Evolutionary conservation across 2,113 vertebrate species (phyloP), one percentile per base, ranked within the genome.

Genomic region (Callithrix jacchus): DNA sequence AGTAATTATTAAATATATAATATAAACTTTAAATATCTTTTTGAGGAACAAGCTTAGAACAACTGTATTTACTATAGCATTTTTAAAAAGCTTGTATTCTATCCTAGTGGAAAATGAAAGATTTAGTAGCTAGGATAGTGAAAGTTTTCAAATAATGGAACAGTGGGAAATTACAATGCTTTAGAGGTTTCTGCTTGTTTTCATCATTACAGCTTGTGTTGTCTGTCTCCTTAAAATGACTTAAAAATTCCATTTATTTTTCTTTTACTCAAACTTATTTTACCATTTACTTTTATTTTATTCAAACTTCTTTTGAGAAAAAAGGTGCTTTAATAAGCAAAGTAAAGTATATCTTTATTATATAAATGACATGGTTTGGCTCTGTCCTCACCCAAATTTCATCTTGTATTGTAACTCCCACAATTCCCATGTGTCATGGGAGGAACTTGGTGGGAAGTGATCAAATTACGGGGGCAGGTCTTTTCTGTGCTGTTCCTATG

Each of bases 61-160:
- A 6, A 73, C 27, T 89, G 0, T 95, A 84, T 96, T 93, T 96
- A 77, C 77, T 37, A 27, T 21, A 93, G 25, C 70, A 87, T 68
- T 9, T 86, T 42, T 91, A 16, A 3, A 96, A 93, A 2, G 82
- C 20, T 42, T 76, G 3, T 68, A 16, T 7, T 47, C 42, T 80
- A 3, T 70, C 1, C 16, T 42, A 92, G 47, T 85, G 93, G 91
- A 20, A 30, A 76, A 16, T 73, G 14, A 66, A 74, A 40, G 45
- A 7, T 87, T 96, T 87, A 93, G 87, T 83, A 45, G 1, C 52
- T 81, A 45, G 64, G 73, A 35, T 13, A 74, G 49, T 81, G 80
- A 93, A 96, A 97, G 54, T 32, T 52, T 93, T 98, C 47, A 96
- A 97, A 97, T 2, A 8, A 61, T 68, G 27, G 27, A 93, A 74